Evolutionary conservation across 2,113 vertebrate species (phyloP).

Genomic region (Erinaceus europaeus): DNA sequence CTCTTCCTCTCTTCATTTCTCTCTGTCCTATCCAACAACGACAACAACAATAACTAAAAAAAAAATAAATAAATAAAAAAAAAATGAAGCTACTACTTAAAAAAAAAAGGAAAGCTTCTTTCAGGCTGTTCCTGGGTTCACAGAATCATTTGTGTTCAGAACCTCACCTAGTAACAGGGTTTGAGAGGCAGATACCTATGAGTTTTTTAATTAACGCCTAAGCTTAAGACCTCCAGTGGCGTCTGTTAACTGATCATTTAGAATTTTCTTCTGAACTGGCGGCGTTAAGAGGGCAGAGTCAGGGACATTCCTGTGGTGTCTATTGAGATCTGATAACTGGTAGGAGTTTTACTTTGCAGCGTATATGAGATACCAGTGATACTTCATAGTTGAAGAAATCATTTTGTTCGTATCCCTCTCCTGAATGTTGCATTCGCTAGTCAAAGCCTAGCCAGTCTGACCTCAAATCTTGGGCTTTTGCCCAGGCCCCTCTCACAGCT

Average conservation of each 20-base stretch:
- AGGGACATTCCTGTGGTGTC: not conserved
- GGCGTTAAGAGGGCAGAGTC: not conserved
- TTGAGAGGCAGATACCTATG: not conserved
- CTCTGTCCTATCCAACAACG: too few relatives aligned
- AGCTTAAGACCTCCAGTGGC: not conserved
- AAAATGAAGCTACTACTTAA: too few relatives aligned
- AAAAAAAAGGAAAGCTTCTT: too few relatives aligned
- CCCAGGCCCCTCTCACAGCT: not conserved
- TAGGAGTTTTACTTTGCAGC: constrained; percentile 29
- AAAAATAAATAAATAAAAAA: too few relatives aligned
- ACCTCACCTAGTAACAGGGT: not conserved
- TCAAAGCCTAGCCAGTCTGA: not conserved
- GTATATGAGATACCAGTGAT: not conserved
- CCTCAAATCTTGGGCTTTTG: not conserved
- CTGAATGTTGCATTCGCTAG: not conserved
- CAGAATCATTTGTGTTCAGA: too few relatives aligned
- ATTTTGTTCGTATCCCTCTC: not conserved
- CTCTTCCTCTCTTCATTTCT: too few relatives aligned
- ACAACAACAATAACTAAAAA: too few relatives aligned
- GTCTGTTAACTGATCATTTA: constrained; percentile 7
- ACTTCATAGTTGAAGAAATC: constrained; percentile 28
- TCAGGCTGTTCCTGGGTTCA: too few relatives aligned
- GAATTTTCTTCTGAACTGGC: not conserved
- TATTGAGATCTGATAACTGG: not conserved
- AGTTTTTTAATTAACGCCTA: not conserved